A percentile compares a stretch with the other conserved stretches of the same genome.
Conservation (phyloP, 2,888 invertebrate genomes). For the Melieria picta region DNA sequence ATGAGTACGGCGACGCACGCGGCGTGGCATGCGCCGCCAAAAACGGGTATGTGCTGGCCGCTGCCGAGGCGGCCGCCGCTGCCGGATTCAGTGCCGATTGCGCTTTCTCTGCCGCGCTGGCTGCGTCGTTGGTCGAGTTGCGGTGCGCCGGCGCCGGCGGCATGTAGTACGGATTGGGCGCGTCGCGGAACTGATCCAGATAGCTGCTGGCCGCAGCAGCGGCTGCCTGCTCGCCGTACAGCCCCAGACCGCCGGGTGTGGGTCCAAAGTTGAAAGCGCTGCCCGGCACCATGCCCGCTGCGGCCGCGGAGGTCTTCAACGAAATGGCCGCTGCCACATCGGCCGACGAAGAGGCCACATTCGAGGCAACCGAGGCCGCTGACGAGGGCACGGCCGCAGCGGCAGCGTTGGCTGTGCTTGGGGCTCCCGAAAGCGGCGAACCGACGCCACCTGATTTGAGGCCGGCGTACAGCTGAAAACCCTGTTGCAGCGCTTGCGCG, state of each 20-base stretch:
- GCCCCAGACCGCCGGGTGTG: conserved; percentile 70
- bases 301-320: conserved; percentile 68
- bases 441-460: conserved; percentile 66
- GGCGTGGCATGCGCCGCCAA: conserved; percentile 68
- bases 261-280: conserved; percentile 88
- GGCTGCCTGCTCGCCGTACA: conserved; percentile 59
- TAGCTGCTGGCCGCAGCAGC: conserved; percentile 72
- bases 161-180: conserved; percentile 73
- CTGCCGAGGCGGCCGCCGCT: conserved; percentile 67
- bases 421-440: conserved; percentile 49
- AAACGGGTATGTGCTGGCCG: conserved; percentile 70
- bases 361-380: conserved; percentile 55
- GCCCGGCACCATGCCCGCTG: conserved; percentile 75
- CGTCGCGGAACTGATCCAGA: conserved; percentile 74
- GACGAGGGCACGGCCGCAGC: conserved; percentile 35
- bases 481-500: conserved; percentile 63
- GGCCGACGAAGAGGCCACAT: conserved; percentile 37
- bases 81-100: conserved; percentile 64
- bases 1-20: conserved; percentile 71
- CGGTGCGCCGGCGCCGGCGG: conserved; percentile 66
- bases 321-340: conserved; percentile 68
- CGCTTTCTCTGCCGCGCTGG: conserved; percentile 63
- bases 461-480: conserved; percentile 72
- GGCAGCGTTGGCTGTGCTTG: conserved; percentile 42
- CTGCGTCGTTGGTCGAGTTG: conserved; percentile 46